Evolutionary conservation across 2,113 vertebrate genomes (phyloP).

Genomic region (Otis tarda): DNA sequence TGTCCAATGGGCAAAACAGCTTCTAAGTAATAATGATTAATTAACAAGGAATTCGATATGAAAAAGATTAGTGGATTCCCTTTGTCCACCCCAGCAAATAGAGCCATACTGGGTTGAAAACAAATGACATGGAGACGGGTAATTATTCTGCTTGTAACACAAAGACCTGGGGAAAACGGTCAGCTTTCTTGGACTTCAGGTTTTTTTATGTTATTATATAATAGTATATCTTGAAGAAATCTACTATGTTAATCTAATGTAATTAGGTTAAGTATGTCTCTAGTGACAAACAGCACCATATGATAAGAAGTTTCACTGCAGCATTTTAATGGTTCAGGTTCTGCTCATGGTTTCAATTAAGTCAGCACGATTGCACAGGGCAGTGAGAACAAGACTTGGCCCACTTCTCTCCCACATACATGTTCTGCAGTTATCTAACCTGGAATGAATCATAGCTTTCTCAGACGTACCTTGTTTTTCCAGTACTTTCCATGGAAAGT

Average conservation of each 20-base stretch:
- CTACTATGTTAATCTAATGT: slow-evolving; percentile 57
- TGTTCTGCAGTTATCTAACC: slow-evolving; percentile 60
- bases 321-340: slow-evolving; percentile 58
- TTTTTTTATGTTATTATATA: slow-evolving; percentile 28
- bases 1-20: background rate
- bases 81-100: background rate
- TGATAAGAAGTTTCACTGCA: slow-evolving; percentile 35
- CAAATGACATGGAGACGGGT: background rate
- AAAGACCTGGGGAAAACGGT: background rate
- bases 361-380: slow-evolving; percentile 5
- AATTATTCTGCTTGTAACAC: background rate
- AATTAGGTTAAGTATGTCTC: slow-evolving; percentile 73
- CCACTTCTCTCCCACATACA: background rate
- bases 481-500: background rate
- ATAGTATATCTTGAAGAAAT: slow-evolving; percentile 48
- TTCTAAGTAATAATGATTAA: slow-evolving; percentile 22
- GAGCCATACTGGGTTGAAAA: background rate
- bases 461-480: slow-evolving; percentile 36
- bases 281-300: slow-evolving; percentile 36
- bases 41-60: slow-evolving; percentile 1
- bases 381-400: slow-evolving; percentile 39
- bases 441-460: slow-evolving; percentile 42
- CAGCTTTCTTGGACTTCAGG: slow-evolving; percentile 25
- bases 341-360: slow-evolving; percentile 58
- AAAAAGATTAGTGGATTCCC: background rate